Base-by-base conservation (phyloP, 2,113 vertebrate genomes). In the Phalacrocorax carbo region DNA sequence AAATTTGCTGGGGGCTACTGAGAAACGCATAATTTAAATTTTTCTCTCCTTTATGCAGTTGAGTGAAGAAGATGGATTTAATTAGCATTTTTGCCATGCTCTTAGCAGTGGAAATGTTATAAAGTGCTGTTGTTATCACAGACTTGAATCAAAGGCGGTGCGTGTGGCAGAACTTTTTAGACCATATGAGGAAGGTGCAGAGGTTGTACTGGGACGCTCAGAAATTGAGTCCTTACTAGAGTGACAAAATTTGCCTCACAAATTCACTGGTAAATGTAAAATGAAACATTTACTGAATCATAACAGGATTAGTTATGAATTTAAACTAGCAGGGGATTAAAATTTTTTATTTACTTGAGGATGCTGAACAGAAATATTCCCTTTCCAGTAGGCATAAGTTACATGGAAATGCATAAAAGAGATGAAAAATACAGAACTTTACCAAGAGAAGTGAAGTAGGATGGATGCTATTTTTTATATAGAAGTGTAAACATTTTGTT, bases 11-110 rank as follows among this genome's bases (percentile, higher is more conserved):
- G 49, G 51, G 90, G 90, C 88, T 92, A 73, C 79, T 80, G 85
- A 94, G 71, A 93, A 88, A 58, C 34, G 40, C 52, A 2, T 58
- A 58, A 88, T 88, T 85, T 86, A 70, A 38, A 49, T 92, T 88
- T 94, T 88, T 66, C 70, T 79, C 58, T 69, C 66, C 26, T 92
- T 82, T 92, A 44, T 78, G 71, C 68, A 78, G 46, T 14, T 70
- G 92, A 95, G 85, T 77, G 82, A 90, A 75, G 70, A 87, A 88
- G 93, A 83, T 88, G 58, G 54, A 92, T 96, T 96, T 88, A 77
- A 94, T 96, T 94, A 88, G 55, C 92, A 38, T 92, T 93, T 96
- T 83, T 92, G 64, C 64, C 1, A 0, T 66, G 71, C 71, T 88
- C 17, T 69, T 69, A 82, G 84, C 93, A 66, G 68, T 78, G 29